These are phyloP conservation scores for Drosophila dunni DNA, from an alignment of 1,140 invertebrate genomes.

Conservation along the genomic window DNA sequence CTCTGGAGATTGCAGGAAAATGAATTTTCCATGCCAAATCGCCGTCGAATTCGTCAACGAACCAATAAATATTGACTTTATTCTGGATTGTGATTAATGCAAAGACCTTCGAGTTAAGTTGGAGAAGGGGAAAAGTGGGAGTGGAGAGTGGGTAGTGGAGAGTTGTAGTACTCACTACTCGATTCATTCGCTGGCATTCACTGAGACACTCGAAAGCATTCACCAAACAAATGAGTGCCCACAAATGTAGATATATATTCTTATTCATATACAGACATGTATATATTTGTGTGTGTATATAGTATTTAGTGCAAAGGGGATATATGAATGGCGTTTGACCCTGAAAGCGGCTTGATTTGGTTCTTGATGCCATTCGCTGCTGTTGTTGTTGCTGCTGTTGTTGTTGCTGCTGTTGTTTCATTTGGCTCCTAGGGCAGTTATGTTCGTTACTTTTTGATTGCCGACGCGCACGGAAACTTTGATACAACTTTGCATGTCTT, in stretches of 20 bases:
- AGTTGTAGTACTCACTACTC: slow-evolving; percentile 36
- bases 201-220: slow-evolving; percentile 14
- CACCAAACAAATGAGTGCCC: neutral
- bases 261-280: neutral
- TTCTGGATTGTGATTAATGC: slow-evolving; percentile 67
- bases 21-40: slow-evolving; percentile 9
- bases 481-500: slow-evolving; percentile 77
- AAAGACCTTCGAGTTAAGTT: slow-evolving; percentile 34
- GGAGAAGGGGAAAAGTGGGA: too few species aligned
- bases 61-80: slow-evolving; percentile 71
- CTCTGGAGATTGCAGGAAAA: slow-evolving; percentile 43
- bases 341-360: slow-evolving; percentile 75
- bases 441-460: slow-evolving; percentile 78
- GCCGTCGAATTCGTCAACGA: slow-evolving; percentile 22
- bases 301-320: neutral
- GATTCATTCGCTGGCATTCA: slow-evolving; percentile 26
- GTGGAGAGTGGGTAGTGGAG: too few species aligned
- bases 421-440: slow-evolving; percentile 39
- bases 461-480: slow-evolving; percentile 73
- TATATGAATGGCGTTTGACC: slow-evolving; percentile 56
- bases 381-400: slow-evolving; percentile 18
- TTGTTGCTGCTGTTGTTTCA: slow-evolving; percentile 8
- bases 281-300: too few species aligned
- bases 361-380: slow-evolving; percentile 62
- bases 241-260: too few species aligned